Evolutionary conservation across 2,888 invertebrate species (phyloP).

Genomic region (Philopedon plagiatum): DNA sequence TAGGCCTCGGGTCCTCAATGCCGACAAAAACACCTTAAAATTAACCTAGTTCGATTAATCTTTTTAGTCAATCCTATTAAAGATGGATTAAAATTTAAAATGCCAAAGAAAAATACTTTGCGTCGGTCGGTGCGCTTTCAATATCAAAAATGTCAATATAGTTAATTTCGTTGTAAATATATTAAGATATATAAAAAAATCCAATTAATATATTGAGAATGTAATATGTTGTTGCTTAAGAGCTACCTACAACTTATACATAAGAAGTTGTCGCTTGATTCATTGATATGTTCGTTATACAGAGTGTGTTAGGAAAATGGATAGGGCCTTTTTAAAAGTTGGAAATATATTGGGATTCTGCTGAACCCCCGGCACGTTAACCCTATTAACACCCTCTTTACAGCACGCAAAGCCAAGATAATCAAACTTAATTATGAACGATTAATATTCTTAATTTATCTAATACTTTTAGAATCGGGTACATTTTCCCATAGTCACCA

Average conservation of each 20-base stretch:
- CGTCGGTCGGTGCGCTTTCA: background rate
- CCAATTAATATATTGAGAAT: conserved; percentile 1
- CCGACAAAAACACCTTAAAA: conserved; percentile 14
- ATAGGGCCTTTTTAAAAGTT: too few relatives aligned
- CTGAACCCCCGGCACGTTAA: too few relatives aligned
- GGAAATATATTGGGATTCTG: too few relatives aligned
- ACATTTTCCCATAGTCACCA: background rate
- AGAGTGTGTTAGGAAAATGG: too few relatives aligned
- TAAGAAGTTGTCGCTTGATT: too few relatives aligned
- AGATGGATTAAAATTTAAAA: conserved; percentile 3
- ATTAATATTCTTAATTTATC: background rate
- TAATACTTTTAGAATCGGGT: too few relatives aligned
- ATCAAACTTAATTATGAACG: too few relatives aligned
- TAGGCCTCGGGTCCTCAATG: background rate
- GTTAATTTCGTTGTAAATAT: conserved; percentile 2
- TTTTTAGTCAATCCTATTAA: conserved; percentile 1
- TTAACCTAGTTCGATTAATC: conserved; percentile 14
- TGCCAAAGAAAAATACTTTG: background rate
- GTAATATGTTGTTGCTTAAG: too few relatives aligned
- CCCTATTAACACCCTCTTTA: too few relatives aligned
- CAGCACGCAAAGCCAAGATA: too few relatives aligned
- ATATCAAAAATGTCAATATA: conserved; percentile 5
- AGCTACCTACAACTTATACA: too few relatives aligned
- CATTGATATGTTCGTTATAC: too few relatives aligned
- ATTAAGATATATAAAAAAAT: background rate